Evolutionary conservation across 2,888 invertebrate genomes (phyloP).

Genomic region (Trachelus iudaicus): DNA sequence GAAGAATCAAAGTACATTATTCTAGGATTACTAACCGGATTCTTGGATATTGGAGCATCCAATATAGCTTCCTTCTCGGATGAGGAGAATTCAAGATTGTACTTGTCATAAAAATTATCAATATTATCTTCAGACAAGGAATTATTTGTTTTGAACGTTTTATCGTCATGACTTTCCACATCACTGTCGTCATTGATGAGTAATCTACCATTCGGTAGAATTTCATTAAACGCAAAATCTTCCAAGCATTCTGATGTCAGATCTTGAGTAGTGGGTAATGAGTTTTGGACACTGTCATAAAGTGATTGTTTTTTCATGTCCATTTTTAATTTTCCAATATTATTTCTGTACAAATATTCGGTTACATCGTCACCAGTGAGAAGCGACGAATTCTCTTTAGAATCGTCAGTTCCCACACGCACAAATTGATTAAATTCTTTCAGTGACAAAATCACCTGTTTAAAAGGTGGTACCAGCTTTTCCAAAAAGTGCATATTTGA

Average conservation of each 20-base stretch:
- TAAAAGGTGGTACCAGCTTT: conserved; percentile 49
- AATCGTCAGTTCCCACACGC: conserved; percentile 24
- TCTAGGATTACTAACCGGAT: neutral
- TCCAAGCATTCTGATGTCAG: conserved; percentile 15
- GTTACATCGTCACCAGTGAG: conserved; percentile 32
- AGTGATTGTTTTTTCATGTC: conserved; percentile 36
- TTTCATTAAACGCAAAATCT: conserved; percentile 49
- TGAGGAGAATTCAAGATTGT: conserved; percentile 35
- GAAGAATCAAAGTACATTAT: neutral
- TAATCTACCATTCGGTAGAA: conserved; percentile 44
- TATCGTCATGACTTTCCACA: conserved; percentile 30
- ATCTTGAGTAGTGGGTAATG: conserved; percentile 1
- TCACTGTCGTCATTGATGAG: conserved; percentile 34
- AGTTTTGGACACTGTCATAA: conserved; percentile 27
- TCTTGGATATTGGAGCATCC: neutral
- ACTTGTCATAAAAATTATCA: conserved; percentile 28
- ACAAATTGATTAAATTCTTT: conserved; percentile 37
- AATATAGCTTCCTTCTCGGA: conserved; percentile 26
- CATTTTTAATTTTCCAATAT: conserved; percentile 38
- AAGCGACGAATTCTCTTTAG: neutral
- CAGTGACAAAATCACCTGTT: conserved; percentile 34
- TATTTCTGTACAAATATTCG: conserved; percentile 47
- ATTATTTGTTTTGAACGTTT: neutral
- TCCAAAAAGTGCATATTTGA: conserved; percentile 53
- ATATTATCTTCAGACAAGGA: neutral